phyloP scores from a whole-genome alignment of 1,140 invertebrate genomes.

The Eufriesea mexicana region DNA sequence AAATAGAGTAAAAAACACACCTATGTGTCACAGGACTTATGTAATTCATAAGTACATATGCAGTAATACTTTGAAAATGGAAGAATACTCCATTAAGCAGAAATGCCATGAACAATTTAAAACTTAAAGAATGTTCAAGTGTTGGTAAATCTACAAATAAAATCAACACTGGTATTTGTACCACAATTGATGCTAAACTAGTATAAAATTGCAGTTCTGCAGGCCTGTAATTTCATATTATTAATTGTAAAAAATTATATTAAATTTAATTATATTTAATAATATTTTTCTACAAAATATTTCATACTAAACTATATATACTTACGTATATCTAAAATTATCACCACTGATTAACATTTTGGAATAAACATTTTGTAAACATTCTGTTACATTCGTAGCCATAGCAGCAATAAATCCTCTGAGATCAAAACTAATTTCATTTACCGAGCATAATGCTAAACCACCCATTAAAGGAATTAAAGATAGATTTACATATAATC shows the following conservation, averaged over 20 bases:
- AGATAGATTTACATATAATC: constrained; percentile 89
- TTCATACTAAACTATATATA: neutral
- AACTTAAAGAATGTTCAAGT: constrained; percentile 81
- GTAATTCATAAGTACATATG: constrained; percentile 93
- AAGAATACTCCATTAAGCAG: constrained; percentile 92
- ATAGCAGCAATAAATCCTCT: constrained; percentile 91
- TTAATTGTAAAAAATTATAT: neutral
- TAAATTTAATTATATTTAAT: constrained; percentile 4
- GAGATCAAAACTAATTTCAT: constrained; percentile 92
- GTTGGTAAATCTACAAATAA: constrained; percentile 86
- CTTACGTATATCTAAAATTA: constrained; percentile 91
- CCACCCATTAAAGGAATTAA: constrained; percentile 93
- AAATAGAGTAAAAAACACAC: constrained; percentile 78
- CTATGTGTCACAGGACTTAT: constrained; percentile 94
- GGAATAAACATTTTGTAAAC: constrained; percentile 93
- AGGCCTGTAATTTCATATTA: constrained; percentile 83
- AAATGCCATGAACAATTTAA: constrained; percentile 85
- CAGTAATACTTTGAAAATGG: constrained; percentile 94
- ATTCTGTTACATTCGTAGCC: constrained; percentile 92
- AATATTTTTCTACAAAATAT: neutral
- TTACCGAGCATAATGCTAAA: constrained; percentile 90
- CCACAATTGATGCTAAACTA: constrained; percentile 89
- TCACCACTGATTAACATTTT: constrained; percentile 92
- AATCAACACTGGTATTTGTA: constrained; percentile 90
- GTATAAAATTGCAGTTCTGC: constrained; percentile 94